These are phyloP conservation scores for Copidosoma aretas DNA, from an alignment of 2,888 invertebrate species.

Conservation along the genomic window DNA sequence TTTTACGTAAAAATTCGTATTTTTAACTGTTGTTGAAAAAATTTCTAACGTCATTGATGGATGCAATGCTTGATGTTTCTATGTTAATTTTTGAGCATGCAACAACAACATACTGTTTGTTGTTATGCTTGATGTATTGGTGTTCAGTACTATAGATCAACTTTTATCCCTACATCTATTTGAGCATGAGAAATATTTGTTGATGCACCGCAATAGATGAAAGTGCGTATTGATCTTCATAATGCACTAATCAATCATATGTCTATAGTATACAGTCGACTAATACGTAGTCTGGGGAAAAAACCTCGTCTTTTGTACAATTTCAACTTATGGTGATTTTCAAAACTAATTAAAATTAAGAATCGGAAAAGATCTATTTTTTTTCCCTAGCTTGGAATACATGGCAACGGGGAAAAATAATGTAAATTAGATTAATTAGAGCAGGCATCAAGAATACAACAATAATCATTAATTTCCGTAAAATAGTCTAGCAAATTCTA, in stretches of 20 bases:
- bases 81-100: constrained; percentile 11
- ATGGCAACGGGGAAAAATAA: no score
- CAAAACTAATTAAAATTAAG: neutral
- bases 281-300: constrained; percentile 23
- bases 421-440: no score
- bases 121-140: constrained; percentile 25
- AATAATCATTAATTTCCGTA: no score
- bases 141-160: constrained; percentile 16
- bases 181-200: constrained; percentile 29
- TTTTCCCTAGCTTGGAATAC: constrained; percentile 19
- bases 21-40: constrained; percentile 6
- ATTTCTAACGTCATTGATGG: constrained; percentile 16
- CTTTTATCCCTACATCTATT: constrained; percentile 13
- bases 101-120: constrained; percentile 6
- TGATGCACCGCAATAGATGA: constrained; percentile 13
- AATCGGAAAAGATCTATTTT: no score
- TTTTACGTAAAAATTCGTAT: constrained; percentile 1
- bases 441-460: no score
- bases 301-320: constrained; percentile 1
- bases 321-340: neutral
- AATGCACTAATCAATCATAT: constrained; percentile 24
- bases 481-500: no score
- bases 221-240: constrained; percentile 16
- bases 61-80: constrained; percentile 23
- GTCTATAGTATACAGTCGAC: constrained; percentile 6